A percentile compares a stretch with the other conserved stretches of the same genome.
phyloP scores from a whole-genome alignment of 2,797 vertebrate genomes.

The Chrysocyon brachyurus region DNA sequence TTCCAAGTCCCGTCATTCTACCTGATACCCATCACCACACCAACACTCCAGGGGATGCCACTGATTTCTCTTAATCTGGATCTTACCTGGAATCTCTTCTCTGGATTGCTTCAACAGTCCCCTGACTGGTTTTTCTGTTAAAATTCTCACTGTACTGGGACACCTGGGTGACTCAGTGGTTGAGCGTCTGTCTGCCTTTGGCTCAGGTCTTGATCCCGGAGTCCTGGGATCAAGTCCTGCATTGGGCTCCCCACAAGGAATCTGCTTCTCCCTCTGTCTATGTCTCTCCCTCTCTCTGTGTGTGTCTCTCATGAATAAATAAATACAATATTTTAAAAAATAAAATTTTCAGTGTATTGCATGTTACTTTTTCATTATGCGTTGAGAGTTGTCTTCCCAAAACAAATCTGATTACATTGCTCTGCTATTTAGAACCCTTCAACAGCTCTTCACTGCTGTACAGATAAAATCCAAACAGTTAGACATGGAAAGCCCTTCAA shows the following conservation, averaged over 20 bases:
- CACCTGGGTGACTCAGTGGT: no score
- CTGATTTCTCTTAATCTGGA: background rate
- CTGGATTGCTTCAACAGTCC: background rate
- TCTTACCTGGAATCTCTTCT: background rate
- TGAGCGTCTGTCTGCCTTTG: no score
- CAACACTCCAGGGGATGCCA: no score
- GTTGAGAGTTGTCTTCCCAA: background rate
- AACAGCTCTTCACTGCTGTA: background rate
- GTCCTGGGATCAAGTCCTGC: no score
- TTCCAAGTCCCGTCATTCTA: background rate
- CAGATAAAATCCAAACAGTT: conserved; percentile 8
- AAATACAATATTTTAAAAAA: no score
- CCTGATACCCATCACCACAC: background rate
- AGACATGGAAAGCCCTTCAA: background rate
- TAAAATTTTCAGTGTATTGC: background rate
- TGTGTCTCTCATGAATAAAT: no score
- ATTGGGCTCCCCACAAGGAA: no score
- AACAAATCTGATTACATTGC: background rate
- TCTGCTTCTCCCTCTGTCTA: no score
- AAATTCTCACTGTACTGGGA: background rate
- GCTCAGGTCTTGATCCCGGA: no score
- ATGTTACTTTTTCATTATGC: background rate
- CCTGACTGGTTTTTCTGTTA: background rate
- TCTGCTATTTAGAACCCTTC: background rate
- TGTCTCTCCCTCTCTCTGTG: no score